phyloP scores from a whole-genome alignment of 2,113 vertebrate species.

The Hystrix cristata region DNA sequence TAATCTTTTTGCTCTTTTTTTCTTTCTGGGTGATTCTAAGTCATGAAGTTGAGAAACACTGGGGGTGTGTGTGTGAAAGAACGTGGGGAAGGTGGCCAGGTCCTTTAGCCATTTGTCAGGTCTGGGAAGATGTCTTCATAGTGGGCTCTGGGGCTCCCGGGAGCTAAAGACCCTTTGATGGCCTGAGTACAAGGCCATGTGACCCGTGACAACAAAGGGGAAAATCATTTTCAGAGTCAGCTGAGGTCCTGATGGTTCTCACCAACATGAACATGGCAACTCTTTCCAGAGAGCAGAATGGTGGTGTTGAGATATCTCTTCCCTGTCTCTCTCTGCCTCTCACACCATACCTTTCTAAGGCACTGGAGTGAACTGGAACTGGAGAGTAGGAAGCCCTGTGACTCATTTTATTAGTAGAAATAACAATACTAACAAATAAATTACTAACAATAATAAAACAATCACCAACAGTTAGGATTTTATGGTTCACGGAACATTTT shows the following conservation, averaged over 20 bases:
- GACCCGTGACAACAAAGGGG: not conserved
- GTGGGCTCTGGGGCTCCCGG: not conserved
- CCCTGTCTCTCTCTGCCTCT: not conserved
- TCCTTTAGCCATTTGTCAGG: not conserved
- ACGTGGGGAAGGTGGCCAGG: conserved; percentile 10
- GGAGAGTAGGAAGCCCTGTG: not conserved
- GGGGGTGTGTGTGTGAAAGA: not conserved
- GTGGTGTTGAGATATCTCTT: not conserved
- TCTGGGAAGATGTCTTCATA: not conserved
- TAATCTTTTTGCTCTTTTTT: not conserved
- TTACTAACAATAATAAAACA: conserved; percentile 55
- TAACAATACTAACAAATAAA: conserved; percentile 46
- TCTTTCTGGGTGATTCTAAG: conserved; percentile 54
- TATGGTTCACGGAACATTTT: conserved; percentile 46
- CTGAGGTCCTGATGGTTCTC: not conserved
- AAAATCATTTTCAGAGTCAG: conserved; percentile 42
- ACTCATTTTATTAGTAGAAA: conserved; percentile 14
- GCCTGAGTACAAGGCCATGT: not conserved
- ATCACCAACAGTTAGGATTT: conserved; percentile 43
- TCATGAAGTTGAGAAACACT: conserved; percentile 63
- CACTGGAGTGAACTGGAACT: not conserved
- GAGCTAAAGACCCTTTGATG: not conserved
- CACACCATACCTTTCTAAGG: not conserved
- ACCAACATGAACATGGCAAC: not conserved
- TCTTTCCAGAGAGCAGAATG: not conserved